Base-by-base conservation (phyloP, 2,797 vertebrate genomes). In the Nannoperca obscura region DNA sequence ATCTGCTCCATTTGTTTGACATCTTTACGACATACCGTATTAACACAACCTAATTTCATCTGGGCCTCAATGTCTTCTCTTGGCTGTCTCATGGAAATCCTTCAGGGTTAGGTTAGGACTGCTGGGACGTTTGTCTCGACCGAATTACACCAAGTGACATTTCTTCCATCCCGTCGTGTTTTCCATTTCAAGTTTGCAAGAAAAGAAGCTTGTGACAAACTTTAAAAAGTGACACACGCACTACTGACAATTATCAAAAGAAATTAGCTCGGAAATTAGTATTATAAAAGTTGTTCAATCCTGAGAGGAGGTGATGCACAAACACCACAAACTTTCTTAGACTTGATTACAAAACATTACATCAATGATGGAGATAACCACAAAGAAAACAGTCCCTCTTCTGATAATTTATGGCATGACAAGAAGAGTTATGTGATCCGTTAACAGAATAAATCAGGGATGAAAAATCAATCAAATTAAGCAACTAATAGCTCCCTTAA, bases 401-500 rank as follows among this genome's bases (percentile, higher is more conserved):
- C 74, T 58, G 46, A 76, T 65, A 55, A 59, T 84, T 83, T 84
- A 60, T 60, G 36, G 61, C 34, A 11, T 80, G 82, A 85, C 73
- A 84, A 67, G 74, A 58, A 74, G 83, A 93, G 79, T 88, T 83
- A 79, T 89, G 83, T 85, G 88, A 92, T 78, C 60, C 60, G 66
- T 83, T 88, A 87, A 89, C 73, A 71, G 82, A 92, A 91, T 89
- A 88, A 93, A 94, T 94, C 91, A 92, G 58, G 82, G 81, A 83
- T 88, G 89, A 93, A 93, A 92, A 90, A 94, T 93, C 88, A 89
- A 91, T 93, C 91, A 93, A 94, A 94, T 94, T 85, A 93, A 79
- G 88, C 84, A 89, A 84, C 87, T 92, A 93, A 94, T 92, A 90
- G 91, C 86, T 87, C 71, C 34, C 71, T 87, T 93, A 92, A 94